Percentiles rank a stretch among this genome's conserved stretches.
Evolutionary conservation across 2,113 vertebrate species (phyloP).

Genomic region (Eurystomus gularis): DNA sequence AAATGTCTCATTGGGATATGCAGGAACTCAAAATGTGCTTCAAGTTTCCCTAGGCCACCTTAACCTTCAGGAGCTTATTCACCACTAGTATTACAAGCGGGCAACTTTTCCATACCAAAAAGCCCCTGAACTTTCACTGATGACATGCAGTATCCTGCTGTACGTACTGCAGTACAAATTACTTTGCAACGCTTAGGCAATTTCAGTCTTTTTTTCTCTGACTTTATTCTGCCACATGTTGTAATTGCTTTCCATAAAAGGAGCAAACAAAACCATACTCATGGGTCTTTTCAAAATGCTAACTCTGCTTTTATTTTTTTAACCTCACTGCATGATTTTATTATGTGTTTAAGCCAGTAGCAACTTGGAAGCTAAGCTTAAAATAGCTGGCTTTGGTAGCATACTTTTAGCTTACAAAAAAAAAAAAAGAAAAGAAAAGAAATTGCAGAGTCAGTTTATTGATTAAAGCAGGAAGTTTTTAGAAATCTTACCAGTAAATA

Average conservation of each 20-base stretch:
- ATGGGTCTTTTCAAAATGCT: slow-evolving; percentile 17
- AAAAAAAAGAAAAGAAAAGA: background rate
- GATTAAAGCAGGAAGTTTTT: background rate
- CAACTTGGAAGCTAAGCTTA: background rate
- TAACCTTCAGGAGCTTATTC: background rate
- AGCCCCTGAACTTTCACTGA: background rate
- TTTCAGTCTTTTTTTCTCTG: background rate
- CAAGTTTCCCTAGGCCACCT: background rate
- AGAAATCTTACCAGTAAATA: background rate
- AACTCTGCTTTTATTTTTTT: slow-evolving; percentile 25
- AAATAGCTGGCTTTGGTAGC: background rate
- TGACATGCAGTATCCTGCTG: background rate
- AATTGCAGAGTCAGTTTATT: background rate
- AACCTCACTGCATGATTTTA: background rate
- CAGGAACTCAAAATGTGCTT: background rate
- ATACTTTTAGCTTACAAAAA: background rate
- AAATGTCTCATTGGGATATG: background rate
- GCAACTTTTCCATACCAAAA: background rate
- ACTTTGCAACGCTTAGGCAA: background rate
- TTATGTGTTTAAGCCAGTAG: slow-evolving; percentile 1
- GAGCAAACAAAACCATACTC: background rate
- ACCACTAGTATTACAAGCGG: background rate
- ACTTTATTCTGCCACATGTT: background rate
- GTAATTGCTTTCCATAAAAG: background rate
- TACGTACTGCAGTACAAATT: background rate